phyloP scores from a whole-genome alignment of 2,797 vertebrate species.

The Lepilemur septentrionalis region DNA sequence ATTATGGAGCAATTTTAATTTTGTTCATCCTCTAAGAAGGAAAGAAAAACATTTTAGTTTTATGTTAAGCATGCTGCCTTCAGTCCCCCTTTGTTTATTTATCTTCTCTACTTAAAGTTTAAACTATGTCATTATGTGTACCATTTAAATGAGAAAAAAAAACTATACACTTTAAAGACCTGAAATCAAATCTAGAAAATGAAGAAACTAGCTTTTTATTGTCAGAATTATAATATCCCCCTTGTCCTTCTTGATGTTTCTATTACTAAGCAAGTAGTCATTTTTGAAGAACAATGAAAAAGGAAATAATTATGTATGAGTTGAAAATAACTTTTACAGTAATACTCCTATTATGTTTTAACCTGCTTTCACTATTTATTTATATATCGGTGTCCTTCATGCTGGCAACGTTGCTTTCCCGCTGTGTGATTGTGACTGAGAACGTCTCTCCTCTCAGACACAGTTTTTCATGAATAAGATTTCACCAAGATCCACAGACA shows the following conservation, averaged over 20 bases:
- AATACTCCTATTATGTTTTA: not conserved
- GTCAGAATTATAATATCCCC: not conserved
- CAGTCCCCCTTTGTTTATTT: not conserved
- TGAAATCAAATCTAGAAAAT: slow-evolving; percentile 24
- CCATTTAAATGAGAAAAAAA: not conserved
- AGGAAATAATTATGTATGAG: not conserved
- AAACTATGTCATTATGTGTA: not conserved
- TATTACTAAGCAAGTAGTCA: not conserved
- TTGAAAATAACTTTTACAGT: not conserved
- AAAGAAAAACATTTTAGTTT: not conserved
- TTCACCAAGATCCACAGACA: too few species aligned
- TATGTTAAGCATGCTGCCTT: slow-evolving; percentile 15
- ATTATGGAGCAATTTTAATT: not conserved
- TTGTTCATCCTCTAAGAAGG: not conserved
- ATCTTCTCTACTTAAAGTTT: slow-evolving; percentile 37
- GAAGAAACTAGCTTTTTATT: not conserved
- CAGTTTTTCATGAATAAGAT: not conserved
- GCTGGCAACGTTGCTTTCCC: accelerated
- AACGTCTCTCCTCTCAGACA: not conserved
- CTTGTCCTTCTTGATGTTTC: not conserved
- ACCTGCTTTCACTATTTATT: not conserved
- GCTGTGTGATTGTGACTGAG: too few species aligned
- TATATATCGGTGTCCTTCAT: not conserved
- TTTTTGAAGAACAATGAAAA: slow-evolving; percentile 8
- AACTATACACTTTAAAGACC: not conserved